Evolutionary conservation across 2,113 vertebrate species (phyloP).

Genomic region (Scartelaos histophorus): DNA sequence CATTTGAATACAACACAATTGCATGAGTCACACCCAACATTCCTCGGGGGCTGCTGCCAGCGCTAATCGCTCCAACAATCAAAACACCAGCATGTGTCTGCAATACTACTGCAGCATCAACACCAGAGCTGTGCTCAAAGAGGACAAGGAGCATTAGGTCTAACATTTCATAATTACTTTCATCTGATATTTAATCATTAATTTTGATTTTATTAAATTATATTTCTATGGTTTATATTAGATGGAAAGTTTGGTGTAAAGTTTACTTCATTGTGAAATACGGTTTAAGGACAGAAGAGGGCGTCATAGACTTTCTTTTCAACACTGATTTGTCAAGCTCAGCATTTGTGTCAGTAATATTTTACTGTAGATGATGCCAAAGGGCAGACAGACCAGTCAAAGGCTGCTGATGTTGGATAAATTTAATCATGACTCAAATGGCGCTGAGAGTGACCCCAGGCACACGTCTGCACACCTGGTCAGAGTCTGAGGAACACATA

Average conservation of each 20-base stretch:
- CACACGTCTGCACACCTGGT: constrained; percentile 47
- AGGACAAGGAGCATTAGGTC: background rate
- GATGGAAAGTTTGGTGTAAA: background rate
- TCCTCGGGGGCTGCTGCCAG: constrained; percentile 23
- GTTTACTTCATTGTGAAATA: background rate
- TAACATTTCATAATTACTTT: background rate
- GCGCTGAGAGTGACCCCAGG: constrained; percentile 21
- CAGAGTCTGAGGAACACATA: constrained; percentile 34
- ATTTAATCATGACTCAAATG: constrained; percentile 11
- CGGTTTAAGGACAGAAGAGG: constrained; percentile 56
- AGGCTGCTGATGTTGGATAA: background rate
- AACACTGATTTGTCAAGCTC: background rate
- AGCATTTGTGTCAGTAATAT: background rate
- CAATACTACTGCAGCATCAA: background rate
- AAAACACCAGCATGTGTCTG: background rate
- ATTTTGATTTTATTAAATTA: background rate
- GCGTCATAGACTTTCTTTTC: constrained; percentile 36
- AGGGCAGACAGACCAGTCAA: constrained; percentile 15
- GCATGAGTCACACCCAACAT: constrained; percentile 33
- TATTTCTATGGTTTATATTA: background rate
- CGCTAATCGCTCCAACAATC: constrained; percentile 13
- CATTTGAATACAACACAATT: constrained; percentile 13
- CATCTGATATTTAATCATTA: background rate
- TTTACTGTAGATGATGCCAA: constrained; percentile 15
- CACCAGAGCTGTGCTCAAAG: background rate